phyloP scores from a whole-genome alignment of 2,888 invertebrate species.

The Euproctis similis region DNA sequence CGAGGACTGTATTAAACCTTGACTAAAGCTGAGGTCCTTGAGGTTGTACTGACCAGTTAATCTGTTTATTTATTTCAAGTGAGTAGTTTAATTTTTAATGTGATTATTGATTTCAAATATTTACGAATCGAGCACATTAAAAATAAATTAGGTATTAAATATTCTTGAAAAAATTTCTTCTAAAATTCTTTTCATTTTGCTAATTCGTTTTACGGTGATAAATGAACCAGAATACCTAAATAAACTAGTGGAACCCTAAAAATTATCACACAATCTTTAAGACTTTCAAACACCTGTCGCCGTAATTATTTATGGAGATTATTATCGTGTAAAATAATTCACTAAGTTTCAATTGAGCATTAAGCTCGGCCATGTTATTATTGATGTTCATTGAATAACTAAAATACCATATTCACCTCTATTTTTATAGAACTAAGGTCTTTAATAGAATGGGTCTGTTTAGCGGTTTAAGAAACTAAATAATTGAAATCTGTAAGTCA shows the following conservation, averaged over 20 bases:
- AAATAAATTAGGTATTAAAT: too few relatives aligned
- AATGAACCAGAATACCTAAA: too few relatives aligned
- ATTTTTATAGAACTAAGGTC: fast-evolving
- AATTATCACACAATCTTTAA: conserved; percentile 27
- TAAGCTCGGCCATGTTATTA: conserved; percentile 21
- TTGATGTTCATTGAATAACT: conserved; percentile 18
- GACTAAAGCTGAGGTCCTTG: too few relatives aligned
- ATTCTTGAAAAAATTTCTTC: too few relatives aligned
- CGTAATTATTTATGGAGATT: conserved; percentile 63
- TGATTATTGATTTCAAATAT: too few relatives aligned
- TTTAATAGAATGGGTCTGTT: not conserved
- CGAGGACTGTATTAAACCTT: too few relatives aligned
- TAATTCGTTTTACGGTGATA: too few relatives aligned
- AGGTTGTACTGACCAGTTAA: too few relatives aligned
- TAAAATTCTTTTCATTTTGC: too few relatives aligned
- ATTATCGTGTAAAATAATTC: conserved; percentile 71
- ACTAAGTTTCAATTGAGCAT: conserved; percentile 59
- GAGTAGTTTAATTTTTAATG: too few relatives aligned
- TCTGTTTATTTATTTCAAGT: too few relatives aligned
- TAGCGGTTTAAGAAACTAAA: conserved; percentile 8
- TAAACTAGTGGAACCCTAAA: conserved; percentile 7
- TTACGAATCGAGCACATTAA: too few relatives aligned
- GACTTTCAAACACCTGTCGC: conserved; percentile 33
- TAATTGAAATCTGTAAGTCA: conserved; percentile 26
- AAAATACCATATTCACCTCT: conserved; percentile 5